Evolutionary conservation across 2,113 vertebrate genomes (phyloP).

Genomic region (Saccopteryx leptura): DNA sequence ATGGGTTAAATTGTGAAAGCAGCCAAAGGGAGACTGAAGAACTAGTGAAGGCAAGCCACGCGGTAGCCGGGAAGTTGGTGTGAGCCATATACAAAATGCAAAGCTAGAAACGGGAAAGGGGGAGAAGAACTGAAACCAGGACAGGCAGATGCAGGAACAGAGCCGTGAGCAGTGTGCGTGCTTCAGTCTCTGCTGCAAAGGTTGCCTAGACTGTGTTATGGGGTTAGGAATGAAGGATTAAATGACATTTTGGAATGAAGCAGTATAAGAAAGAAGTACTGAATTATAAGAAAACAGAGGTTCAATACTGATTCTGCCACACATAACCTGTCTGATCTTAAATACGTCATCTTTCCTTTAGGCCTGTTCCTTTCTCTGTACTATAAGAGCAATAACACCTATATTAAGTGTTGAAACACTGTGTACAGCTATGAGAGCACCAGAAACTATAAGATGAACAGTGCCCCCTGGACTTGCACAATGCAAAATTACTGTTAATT

Average conservation of each 20-base stretch:
- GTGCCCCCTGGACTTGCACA: not conserved
- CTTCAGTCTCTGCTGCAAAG: conserved; percentile 4
- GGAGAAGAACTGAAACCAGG: conserved; percentile 42
- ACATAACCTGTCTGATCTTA: conserved; percentile 17
- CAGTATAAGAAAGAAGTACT: not conserved
- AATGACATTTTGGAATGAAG: conserved; percentile 29
- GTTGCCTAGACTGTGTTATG: conserved; percentile 30
- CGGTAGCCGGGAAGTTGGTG: not conserved
- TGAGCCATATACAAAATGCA: not conserved
- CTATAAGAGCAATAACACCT: not conserved
- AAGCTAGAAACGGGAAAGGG: conserved; percentile 22
- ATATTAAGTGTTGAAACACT: not conserved
- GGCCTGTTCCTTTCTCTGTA: not conserved
- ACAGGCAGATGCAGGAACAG: not conserved
- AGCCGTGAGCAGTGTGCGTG: not conserved
- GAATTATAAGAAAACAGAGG: conserved; percentile 32
- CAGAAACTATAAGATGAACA: not conserved
- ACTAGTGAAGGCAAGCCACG: not conserved
- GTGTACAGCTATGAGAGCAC: not conserved
- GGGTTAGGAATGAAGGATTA: not conserved
- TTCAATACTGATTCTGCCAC: not conserved
- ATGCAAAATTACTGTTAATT: not conserved
- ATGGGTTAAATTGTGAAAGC: not conserved
- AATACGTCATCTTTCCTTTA: not conserved
- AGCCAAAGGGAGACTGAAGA: conserved; percentile 18